These are phyloP conservation scores for Cuculus canorus DNA, from an alignment of 2,797 vertebrate species.

Conservation along the genomic window DNA sequence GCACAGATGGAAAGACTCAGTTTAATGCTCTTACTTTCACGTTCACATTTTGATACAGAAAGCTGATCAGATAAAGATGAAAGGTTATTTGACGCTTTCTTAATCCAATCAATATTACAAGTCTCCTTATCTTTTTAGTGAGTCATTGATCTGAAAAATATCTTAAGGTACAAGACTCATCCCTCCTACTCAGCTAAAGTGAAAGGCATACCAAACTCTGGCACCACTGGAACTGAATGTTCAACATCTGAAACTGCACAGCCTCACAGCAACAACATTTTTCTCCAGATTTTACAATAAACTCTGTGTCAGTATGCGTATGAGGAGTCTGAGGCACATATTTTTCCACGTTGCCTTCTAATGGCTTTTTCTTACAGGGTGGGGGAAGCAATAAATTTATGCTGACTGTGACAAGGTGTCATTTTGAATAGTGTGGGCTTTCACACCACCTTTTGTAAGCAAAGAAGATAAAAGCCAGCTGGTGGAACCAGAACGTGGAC, in stretches of 20 bases:
- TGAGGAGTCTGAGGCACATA: neutral
- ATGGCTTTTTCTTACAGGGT: neutral
- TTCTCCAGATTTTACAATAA: neutral
- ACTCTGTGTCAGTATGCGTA: neutral
- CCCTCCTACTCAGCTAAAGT: neutral
- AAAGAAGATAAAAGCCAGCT: neutral
- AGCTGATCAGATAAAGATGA: neutral
- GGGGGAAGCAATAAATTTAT: neutral
- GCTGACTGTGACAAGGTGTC: neutral
- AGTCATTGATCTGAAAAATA: neutral
- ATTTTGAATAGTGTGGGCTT: neutral
- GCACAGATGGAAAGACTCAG: neutral
- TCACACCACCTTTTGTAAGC: neutral
- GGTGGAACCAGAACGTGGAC: neutral
- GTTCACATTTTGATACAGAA: neutral
- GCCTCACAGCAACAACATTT: neutral
- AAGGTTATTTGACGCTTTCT: neutral
- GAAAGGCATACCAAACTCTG: neutral
- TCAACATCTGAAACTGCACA: neutral
- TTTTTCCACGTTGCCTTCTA: neutral
- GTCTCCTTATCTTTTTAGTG: neutral
- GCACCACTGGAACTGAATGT: neutral
- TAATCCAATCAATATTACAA: neutral
- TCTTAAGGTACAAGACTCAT: neutral
- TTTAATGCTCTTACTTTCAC: conserved; percentile 23